Evolutionary conservation across 2,888 invertebrate species (phyloP).

Genomic region (Stenolophus ochropezus): DNA sequence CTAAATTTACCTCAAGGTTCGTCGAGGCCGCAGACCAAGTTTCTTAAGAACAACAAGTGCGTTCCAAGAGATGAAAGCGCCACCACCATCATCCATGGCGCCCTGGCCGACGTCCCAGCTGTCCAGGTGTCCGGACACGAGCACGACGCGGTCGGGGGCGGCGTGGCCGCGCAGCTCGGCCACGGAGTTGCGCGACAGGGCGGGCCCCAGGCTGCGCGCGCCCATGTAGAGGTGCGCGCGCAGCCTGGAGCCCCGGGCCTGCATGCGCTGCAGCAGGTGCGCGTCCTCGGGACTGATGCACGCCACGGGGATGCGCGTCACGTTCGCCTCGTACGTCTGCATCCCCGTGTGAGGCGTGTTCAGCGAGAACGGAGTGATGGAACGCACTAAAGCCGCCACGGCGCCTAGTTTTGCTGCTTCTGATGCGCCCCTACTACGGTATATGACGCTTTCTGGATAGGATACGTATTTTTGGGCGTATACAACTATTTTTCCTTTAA

Average conservation of each 20-base stretch:
- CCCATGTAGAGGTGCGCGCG: conserved; percentile 79
- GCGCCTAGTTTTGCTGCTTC: conserved; percentile 85
- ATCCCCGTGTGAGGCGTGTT: conserved; percentile 86
- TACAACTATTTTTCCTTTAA: conserved; percentile 84
- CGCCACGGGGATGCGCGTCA: conserved; percentile 82
- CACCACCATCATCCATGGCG: conserved; percentile 91
- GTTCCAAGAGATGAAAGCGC: conserved; percentile 86
- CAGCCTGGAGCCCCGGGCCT: conserved; percentile 75
- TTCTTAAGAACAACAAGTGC: conserved; percentile 80
- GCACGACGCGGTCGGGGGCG: conserved; percentile 77
- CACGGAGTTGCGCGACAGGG: conserved; percentile 82
- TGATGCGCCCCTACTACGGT: conserved; percentile 80
- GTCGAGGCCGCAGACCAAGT: conserved; percentile 79
- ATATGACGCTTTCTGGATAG: conserved; percentile 81
- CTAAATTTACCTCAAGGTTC: conserved; percentile 85
- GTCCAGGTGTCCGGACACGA: conserved; percentile 89
- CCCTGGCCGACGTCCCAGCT: conserved; percentile 93
- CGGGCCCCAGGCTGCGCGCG: conserved; percentile 76
- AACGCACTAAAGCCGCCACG: conserved; percentile 83
- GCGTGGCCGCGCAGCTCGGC: conserved; percentile 79
- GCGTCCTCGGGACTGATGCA: conserved; percentile 88
- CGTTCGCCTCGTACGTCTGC: conserved; percentile 77
- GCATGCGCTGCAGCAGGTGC: conserved; percentile 80
- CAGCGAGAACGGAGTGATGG: conserved; percentile 86
- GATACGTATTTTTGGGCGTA: conserved; percentile 80